These are phyloP conservation scores for Helogale parvula DNA, from an alignment of 2,113 vertebrate species.

Conservation along the genomic window DNA sequence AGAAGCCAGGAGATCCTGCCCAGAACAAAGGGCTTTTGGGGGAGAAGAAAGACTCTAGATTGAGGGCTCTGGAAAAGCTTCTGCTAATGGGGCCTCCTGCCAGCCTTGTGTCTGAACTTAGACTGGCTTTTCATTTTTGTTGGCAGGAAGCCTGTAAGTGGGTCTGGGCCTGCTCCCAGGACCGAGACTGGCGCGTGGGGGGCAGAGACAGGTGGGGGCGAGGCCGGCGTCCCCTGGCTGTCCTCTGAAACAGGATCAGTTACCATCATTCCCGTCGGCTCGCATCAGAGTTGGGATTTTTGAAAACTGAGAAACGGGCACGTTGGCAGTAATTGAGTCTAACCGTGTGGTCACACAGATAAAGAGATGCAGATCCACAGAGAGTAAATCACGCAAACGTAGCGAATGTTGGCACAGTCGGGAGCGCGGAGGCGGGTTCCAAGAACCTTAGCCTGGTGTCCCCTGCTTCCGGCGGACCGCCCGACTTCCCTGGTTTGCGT, in stretches of 20 bases:
- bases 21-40: not conserved
- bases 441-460: accelerated
- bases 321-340: not conserved
- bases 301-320: not conserved
- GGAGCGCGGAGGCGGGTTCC: accelerated
- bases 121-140: not conserved
- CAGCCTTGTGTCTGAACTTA: not conserved
- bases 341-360: not conserved
- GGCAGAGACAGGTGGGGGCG: not conserved
- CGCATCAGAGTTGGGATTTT: not conserved
- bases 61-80: not conserved
- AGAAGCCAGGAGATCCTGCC: not conserved
- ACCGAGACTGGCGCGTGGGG: not conserved
- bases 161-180: not conserved
- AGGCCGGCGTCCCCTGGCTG: not conserved
- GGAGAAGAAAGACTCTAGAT: not conserved
- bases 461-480: not conserved
- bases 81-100: not conserved
- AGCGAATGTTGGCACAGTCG: not conserved
- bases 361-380: not conserved
- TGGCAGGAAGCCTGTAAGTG: not conserved
- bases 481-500: not conserved
- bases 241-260: not conserved
- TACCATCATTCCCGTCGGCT: not conserved
- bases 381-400: not conserved